phyloP scores from a whole-genome alignment of 2,113 vertebrate species.

The Callocephalon fimbriatum region DNA sequence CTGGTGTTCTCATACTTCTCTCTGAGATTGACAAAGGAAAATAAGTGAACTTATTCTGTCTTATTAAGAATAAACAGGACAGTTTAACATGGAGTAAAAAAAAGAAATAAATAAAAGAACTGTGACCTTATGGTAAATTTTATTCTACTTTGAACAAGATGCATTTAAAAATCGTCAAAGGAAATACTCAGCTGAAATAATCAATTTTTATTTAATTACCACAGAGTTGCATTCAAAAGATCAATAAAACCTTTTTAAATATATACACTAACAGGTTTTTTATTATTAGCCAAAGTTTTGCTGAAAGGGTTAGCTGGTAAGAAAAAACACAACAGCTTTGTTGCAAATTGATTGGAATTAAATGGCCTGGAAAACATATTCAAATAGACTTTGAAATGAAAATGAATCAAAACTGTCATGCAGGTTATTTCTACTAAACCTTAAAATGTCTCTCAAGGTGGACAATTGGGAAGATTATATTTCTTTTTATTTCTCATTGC shows the following conservation, averaged over 20 bases:
- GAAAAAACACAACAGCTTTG: neutral
- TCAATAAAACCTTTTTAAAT: neutral
- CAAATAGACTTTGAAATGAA: neutral
- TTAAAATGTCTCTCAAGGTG: neutral
- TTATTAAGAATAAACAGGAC: neutral
- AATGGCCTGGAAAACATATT: neutral
- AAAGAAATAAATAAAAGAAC: neutral
- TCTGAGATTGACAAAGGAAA: neutral
- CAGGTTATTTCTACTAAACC: neutral
- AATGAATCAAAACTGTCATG: neutral
- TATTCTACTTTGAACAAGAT: neutral
- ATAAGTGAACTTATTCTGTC: neutral
- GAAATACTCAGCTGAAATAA: neutral
- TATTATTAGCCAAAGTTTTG: neutral
- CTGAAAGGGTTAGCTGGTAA: neutral
- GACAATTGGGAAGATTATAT: neutral
- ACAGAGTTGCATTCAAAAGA: neutral
- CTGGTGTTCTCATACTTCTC: neutral
- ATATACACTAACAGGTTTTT: neutral
- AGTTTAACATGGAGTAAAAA: accelerated
- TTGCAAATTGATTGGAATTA: neutral
- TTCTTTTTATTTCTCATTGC: neutral
- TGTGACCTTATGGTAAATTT: neutral
- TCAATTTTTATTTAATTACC: neutral
- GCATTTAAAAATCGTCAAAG: neutral